A percentile compares a stretch with the other conserved stretches of the same genome.
Conservation (phyloP, 1,140 invertebrate species). For the silkworm (Bombyx mori) region ASM3026992v2 NC_085122.1:10245001-10245500, state of each 20-base stretch:
- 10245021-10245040: constrained; percentile 35
- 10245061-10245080: constrained; percentile 37
- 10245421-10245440: too few species aligned
- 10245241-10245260: not conserved
- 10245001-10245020: constrained; percentile 48
- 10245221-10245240: not conserved
- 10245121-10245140: constrained; percentile 38
- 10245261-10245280: not conserved
- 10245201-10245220: not conserved
- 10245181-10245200: not conserved
- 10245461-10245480: too few species aligned
- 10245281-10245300: too few species aligned
- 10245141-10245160: not conserved
- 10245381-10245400: too few species aligned
- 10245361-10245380: too few species aligned
- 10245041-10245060: constrained; percentile 35
- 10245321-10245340: too few species aligned
- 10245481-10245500: too few species aligned
- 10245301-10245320: too few species aligned
- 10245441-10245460: too few species aligned
- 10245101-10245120: constrained; percentile 47
- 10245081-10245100: constrained; percentile 47
- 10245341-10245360: too few species aligned
- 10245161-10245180: not conserved
- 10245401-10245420: too few species aligned